These are phyloP conservation scores for Pheosia gnoma DNA, from an alignment of 2,888 invertebrate species.

Conservation along the genomic window DNA sequence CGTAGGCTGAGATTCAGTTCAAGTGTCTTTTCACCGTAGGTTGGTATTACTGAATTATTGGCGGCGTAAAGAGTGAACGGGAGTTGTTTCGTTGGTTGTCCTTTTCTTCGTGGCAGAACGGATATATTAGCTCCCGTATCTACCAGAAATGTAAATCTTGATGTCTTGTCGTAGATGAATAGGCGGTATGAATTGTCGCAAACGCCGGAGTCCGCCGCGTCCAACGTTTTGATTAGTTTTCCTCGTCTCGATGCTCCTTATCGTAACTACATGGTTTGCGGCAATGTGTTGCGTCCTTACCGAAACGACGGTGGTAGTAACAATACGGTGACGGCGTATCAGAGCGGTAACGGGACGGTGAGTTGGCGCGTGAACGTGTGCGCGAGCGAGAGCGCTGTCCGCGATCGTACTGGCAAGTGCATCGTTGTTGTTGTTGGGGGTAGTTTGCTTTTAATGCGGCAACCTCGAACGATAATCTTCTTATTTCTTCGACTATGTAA, in stretches of 20 bases:
- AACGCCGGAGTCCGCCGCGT: constrained; percentile 5
- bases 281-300: neutral
- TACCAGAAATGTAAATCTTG: neutral
- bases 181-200: constrained; percentile 3
- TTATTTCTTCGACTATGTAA: neutral
- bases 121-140: constrained; percentile 6
- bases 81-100: neutral
- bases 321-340: constrained; percentile 4
- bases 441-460: neutral
- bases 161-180: neutral
- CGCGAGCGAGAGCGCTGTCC: neutral
- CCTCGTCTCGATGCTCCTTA: neutral
- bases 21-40: constrained; percentile 10
- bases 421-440: neutral
- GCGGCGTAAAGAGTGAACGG: neutral
- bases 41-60: neutral
- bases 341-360: neutral
- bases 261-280: neutral
- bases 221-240: constrained; percentile 7
- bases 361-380: neutral
- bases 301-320: constrained; percentile 5
- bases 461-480: constrained; percentile 1
- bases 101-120: constrained; percentile 1
- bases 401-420: neutral
- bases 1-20: constrained; percentile 11